Base-by-base conservation (phyloP, 2,113 vertebrate species). In the Poecile atricapillus region DNA sequence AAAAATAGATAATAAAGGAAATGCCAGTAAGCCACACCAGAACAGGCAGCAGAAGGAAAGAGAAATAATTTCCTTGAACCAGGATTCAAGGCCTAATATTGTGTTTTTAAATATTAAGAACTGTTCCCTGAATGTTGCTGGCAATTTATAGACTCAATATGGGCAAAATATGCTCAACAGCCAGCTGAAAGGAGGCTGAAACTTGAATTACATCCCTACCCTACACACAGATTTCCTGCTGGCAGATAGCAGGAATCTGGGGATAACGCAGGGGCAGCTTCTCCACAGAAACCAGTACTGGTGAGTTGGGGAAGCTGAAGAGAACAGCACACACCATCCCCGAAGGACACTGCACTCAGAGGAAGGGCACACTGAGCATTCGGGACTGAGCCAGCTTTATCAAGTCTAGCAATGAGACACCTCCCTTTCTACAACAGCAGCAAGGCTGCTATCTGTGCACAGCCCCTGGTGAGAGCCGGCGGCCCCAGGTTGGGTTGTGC, bases 1-100 rank as follows among this genome's bases (percentile, higher is more conserved):
- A 80, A 46, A 89, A 94, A 90, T 83, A 90, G 70, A 74, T 56
- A 82, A 89, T 21, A 69, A 62, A 97, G 96, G 95, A 97, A 97
- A 95, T 11, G 2, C 24, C 15, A 50, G 50, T 31, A 50, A 93
- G 87, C 91, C 93, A 65, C 69, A 46, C 81, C 77, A 91, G 77
- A 88, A 68, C 7, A 80, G 56, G 23, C 28, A 71, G 23, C 19
- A 82, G 64, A 74, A 89, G 77, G 60, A 65, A 95, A 91, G 27
- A 70, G 77, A 87, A 74, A 41, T 52, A 7, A 88, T 75, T 95
- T 93, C 90, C 94, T 75, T 53, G 15, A 46, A 69, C 31, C 70
- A 76, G 33, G 20, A 70, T 76, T 79, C 65, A 65, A 94, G 56
- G 82, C 30, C 44, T 47, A 83, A 31, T 67, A 46, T 9, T 63